Evolutionary conservation across 2,797 vertebrate species (phyloP), one percentile per base, ranked within the genome.

Genomic region (Acanthornis magna): DNA sequence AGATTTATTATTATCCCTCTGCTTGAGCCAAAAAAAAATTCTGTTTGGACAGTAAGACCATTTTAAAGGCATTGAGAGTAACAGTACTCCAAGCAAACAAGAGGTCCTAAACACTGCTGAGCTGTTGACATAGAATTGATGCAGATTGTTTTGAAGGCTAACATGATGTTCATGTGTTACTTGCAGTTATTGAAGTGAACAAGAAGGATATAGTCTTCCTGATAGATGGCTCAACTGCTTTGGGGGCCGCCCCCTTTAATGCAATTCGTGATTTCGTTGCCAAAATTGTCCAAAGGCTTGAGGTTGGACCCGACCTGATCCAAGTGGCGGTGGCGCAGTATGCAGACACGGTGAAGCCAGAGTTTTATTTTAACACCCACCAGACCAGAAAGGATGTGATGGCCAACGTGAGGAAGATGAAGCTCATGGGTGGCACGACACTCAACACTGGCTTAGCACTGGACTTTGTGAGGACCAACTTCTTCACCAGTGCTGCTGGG

Each of bases 161-260:
- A 97, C 77, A 32, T 45, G 89, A 16, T 91, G 14, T 95, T 92
- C 81, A 38, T 93, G 43, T 96, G 74, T 97, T 92, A 50, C 93
- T 98, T 97, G 93, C 98, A 99, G 99, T 98, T 85, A 85, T 98
- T 91, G 96, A 97, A 95, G 98, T 99, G 96, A 98, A 98, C 98
- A 98, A 97, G 97, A 98, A 98, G 97, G 99, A 99, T 97, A 98
- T 99, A 85, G 98, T 99, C 97, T 99, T 99, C 98, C 98, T 99
- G 77, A 93, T 99, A 97, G 99, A 99, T 96, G 98, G 98, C 95
- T 98, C 98, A 53, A 97, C 98, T 72, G 91, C 97, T 60, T 92
- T 99, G 98, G 99, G 98, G 50, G 5, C 57, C 36, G 77, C 82
- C 36, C 40, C 94, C 63, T 97, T 99, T 97, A 97, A 96, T 17